Conservation (phyloP, 2,113 vertebrate species). For the Brevimyrus niger region DNA sequence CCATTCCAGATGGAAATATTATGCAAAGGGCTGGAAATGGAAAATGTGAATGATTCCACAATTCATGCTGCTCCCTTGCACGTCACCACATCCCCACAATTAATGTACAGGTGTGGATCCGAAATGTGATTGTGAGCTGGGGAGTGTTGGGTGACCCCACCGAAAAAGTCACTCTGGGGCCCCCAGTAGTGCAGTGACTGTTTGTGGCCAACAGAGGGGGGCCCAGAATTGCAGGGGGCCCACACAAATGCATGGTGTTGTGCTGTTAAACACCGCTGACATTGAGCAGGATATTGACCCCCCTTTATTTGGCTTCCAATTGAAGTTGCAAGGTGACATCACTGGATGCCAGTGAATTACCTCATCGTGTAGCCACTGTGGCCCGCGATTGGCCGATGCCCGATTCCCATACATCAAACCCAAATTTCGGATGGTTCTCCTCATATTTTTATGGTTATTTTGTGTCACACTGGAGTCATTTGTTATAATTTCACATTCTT, state of each 20-base stretch:
- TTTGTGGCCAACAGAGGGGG: not conserved
- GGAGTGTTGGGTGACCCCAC: not conserved
- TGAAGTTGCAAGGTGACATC: not conserved
- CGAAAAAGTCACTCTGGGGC: not conserved
- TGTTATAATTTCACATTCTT: not conserved
- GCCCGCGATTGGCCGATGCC: not conserved
- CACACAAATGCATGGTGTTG: not conserved
- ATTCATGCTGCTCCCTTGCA: not conserved
- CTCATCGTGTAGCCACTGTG: not conserved
- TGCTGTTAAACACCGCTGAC: not conserved
- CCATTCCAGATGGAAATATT: conserved; percentile 32
- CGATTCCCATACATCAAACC: not conserved
- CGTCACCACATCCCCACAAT: not conserved
- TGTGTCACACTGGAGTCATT: not conserved
- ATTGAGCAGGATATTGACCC: not conserved
- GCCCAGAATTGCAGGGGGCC: not conserved
- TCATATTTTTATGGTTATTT: not conserved
- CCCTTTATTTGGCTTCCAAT: not conserved
- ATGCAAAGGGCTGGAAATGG: conserved; percentile 7
- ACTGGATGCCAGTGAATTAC: not conserved
- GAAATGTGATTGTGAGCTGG: not conserved
- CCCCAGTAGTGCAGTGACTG: not conserved
- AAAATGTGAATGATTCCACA: not conserved
- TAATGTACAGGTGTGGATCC: not conserved
- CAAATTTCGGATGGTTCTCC: not conserved